Evolutionary conservation across 2,888 invertebrate genomes (phyloP).

Genomic region (Adelphocoris suturalis): DNA sequence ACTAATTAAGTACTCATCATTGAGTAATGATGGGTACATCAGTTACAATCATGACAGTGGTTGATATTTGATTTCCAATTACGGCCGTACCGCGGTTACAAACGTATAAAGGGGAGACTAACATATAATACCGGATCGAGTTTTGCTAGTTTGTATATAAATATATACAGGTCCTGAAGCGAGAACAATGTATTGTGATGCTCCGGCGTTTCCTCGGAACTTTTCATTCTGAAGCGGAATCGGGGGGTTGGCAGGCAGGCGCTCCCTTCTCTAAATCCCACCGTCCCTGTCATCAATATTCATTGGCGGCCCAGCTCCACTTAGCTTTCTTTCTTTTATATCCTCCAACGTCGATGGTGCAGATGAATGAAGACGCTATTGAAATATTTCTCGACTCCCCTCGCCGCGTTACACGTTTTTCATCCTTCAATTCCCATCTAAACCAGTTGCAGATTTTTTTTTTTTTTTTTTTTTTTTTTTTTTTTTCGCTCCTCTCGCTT

Average conservation of each 20-base stretch:
- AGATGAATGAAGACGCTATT: conserved; percentile 39
- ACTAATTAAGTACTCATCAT: too few relatives aligned
- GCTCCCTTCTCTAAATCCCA: conserved; percentile 15
- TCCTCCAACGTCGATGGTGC: conserved; percentile 28
- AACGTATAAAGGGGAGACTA: too few relatives aligned
- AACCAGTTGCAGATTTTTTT: conserved; percentile 27
- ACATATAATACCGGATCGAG: too few relatives aligned
- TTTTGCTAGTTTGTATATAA: too few relatives aligned
- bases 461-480: neutral
- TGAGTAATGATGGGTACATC: too few relatives aligned
- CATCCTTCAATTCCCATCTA: conserved; percentile 11
- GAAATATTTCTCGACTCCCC: conserved; percentile 31
- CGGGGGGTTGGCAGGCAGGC: conserved; percentile 22
- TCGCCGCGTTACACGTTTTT: conserved; percentile 22
- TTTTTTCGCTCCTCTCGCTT: neutral
- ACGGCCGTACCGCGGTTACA: too few relatives aligned
- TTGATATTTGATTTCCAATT: neutral
- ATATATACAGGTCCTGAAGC: too few relatives aligned
- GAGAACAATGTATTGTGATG: conserved; percentile 9
- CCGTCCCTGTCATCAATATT: conserved; percentile 35
- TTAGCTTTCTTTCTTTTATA: conserved; percentile 30
- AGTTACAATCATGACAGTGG: too few relatives aligned
- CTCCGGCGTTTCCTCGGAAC: neutral
- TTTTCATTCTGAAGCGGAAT: conserved; percentile 5
- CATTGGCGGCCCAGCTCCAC: conserved; percentile 27